phyloP scores from a whole-genome alignment of 2,113 vertebrate genomes.

The Crocuta crocuta region DNA sequence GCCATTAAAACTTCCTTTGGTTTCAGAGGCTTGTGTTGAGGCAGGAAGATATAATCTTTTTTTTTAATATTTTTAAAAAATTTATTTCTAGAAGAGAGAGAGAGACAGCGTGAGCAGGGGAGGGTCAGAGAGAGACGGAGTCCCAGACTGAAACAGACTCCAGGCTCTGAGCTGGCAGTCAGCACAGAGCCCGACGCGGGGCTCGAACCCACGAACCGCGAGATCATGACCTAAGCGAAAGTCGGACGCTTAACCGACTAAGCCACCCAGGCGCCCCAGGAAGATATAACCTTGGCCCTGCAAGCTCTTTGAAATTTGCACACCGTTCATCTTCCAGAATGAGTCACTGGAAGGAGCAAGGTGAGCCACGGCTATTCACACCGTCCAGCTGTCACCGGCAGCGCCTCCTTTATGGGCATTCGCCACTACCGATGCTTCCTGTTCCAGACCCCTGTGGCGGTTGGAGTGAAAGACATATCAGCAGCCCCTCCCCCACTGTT shows the following conservation, averaged over 20 bases:
- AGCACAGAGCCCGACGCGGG: too few relatives aligned
- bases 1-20: conserved; percentile 57
- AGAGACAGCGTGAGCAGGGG: too few relatives aligned
- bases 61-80: too few relatives aligned
- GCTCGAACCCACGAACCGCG: too few relatives aligned
- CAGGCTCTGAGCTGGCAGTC: too few relatives aligned
- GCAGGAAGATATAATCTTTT: conserved; percentile 46
- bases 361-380: background rate
- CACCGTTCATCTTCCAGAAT: background rate
- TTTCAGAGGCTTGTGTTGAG: conserved; percentile 45
- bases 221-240: too few relatives aligned
- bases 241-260: too few relatives aligned
- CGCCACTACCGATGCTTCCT: background rate
- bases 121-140: too few relatives aligned
- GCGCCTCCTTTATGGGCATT: background rate
- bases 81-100: too few relatives aligned
- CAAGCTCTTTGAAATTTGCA: conserved; percentile 52
- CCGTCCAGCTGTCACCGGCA: rapidly evolving
- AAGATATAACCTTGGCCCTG: conserved; percentile 49
- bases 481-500: background rate
- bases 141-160: too few relatives aligned
- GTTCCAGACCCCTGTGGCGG: rapidly evolving
- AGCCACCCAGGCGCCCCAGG: background rate
- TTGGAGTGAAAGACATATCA: background rate
- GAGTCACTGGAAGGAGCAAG: conserved; percentile 20